phyloP scores from a whole-genome alignment of 2,888 invertebrate species.

The Dasysyrphus tricinctus region DNA sequence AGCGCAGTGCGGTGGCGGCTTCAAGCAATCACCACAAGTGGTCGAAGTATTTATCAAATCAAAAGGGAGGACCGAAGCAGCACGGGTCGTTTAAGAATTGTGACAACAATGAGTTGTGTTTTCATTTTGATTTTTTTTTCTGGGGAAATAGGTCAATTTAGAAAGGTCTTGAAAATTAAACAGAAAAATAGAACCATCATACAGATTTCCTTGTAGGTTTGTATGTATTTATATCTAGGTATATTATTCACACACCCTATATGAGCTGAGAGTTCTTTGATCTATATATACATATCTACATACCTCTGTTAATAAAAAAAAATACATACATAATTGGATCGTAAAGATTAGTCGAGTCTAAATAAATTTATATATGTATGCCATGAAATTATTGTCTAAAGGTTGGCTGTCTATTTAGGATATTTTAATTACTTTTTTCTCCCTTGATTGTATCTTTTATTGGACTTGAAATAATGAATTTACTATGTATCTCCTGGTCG shows the following conservation, averaged over 20 bases:
- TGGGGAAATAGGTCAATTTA: conserved; percentile 37
- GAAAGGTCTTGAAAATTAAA: conserved; percentile 23
- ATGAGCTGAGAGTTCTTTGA: background rate
- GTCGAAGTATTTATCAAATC: conserved; percentile 60
- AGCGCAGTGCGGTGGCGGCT: conserved; percentile 13
- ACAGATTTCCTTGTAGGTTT: background rate
- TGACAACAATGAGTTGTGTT: conserved; percentile 41
- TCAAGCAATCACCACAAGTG: conserved; percentile 44
- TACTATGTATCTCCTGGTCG: background rate
- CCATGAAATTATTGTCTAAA: background rate
- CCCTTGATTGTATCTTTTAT: background rate
- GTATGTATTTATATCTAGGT: background rate
- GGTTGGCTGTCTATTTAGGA: conserved; percentile 7
- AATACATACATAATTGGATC: background rate
- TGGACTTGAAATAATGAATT: background rate
- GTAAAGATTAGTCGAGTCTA: conserved; percentile 15
- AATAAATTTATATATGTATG: conserved; percentile 1
- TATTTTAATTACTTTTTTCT: conserved; percentile 28
- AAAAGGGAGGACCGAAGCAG: conserved; percentile 31
- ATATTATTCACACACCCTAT: background rate
- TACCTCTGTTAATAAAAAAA: background rate
- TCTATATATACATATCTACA: background rate
- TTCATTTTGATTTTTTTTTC: conserved; percentile 14
- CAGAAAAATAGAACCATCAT: background rate
- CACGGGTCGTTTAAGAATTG: conserved; percentile 46